phyloP scores from a whole-genome alignment of 2,888 invertebrate genomes.

The Schizaphis graminum region DNA sequence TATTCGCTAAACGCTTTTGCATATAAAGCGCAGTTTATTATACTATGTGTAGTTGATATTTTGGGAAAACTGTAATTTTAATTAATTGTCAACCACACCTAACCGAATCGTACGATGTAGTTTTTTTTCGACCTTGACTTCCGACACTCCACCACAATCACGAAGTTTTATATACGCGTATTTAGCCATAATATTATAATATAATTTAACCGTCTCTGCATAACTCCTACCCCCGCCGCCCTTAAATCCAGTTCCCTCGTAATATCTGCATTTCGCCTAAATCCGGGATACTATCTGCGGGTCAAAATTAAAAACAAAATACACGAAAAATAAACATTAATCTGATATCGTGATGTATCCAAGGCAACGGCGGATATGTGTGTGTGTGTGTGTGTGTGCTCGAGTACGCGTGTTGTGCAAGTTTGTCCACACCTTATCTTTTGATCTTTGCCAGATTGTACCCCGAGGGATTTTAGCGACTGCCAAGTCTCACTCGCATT shows the following conservation, averaged over 20 bases:
- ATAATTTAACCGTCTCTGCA: slow-evolving; percentile 2
- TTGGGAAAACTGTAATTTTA: neutral
- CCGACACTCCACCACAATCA: neutral
- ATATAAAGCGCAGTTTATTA: neutral
- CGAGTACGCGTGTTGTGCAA: neutral
- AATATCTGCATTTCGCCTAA: neutral
- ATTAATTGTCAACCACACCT: neutral
- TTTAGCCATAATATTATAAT: neutral
- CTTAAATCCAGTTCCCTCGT: no score
- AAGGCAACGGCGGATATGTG: neutral
- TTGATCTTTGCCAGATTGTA: slow-evolving; percentile 32
- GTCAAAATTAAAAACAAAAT: slow-evolving; percentile 41
- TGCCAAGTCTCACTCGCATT: neutral
- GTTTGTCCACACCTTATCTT: slow-evolving; percentile 7
- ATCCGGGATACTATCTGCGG: neutral
- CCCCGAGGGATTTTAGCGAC: slow-evolving; percentile 16
- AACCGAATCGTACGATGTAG: neutral
- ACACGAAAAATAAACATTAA: slow-evolving; percentile 36
- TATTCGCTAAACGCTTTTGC: neutral
- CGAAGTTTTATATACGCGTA: neutral
- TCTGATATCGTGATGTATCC: slow-evolving; percentile 15
- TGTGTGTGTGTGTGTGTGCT: neutral
- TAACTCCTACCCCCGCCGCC: neutral
- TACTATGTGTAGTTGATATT: neutral
- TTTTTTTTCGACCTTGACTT: neutral